These are phyloP conservation scores for Zeuzera pyrina DNA, from an alignment of 2,888 invertebrate species.

Conservation along the genomic window DNA sequence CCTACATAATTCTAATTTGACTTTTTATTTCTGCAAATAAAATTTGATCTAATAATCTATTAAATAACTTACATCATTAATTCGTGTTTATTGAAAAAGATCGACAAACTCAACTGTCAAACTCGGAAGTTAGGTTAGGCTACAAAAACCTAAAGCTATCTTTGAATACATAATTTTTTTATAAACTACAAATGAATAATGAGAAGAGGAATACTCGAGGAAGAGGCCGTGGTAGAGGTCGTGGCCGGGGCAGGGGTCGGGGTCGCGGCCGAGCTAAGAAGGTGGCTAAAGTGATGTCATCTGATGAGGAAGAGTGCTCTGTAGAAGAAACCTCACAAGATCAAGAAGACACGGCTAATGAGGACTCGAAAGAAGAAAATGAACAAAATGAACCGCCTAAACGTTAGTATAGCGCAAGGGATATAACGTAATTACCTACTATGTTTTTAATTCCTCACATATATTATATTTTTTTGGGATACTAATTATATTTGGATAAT, in stretches of 20 bases:
- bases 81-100: too few species aligned
- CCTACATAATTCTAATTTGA: too few species aligned
- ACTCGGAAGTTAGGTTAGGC: too few species aligned
- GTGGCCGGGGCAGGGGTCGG: constrained; percentile 82
- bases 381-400: constrained; percentile 67
- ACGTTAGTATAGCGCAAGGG: too few species aligned
- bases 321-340: constrained; percentile 69
- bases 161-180: constrained; percentile 1
- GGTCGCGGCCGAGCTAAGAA: constrained; percentile 82
- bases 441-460: too few species aligned
- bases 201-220: constrained; percentile 79
- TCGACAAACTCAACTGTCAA: too few species aligned
- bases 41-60: too few species aligned
- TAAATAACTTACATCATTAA: too few species aligned
- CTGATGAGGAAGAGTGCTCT: constrained; percentile 71
- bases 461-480: too few species aligned
- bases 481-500: too few species aligned
- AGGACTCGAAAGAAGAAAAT: constrained; percentile 58
- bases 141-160: neutral
- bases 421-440: too few species aligned
- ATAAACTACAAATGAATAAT: constrained; percentile 44
- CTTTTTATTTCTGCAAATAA: too few species aligned
- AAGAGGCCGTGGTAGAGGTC: constrained; percentile 83
- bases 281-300: constrained; percentile 79
- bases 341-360: constrained; percentile 54